Conservation (phyloP, 2,888 invertebrate genomes). For the Nemapogon koenigi region DNA sequence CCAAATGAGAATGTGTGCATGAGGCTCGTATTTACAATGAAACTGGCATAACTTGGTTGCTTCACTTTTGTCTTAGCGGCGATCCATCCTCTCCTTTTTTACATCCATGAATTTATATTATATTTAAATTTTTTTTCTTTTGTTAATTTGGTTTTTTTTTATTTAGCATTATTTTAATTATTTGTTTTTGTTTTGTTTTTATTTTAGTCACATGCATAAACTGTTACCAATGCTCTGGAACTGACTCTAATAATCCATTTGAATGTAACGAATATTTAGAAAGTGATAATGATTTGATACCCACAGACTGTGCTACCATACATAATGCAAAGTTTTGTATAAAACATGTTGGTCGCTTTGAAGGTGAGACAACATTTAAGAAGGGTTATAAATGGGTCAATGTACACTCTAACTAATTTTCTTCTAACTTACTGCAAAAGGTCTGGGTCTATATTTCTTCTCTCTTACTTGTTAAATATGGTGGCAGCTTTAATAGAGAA, state of each 20-base stretch:
- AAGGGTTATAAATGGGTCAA: too few relatives aligned
- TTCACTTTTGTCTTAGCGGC: too few relatives aligned
- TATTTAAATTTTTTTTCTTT: background rate
- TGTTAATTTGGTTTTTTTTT: background rate
- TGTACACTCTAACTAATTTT: too few relatives aligned
- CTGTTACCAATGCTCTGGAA: constrained; percentile 91
- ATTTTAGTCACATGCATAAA: constrained; percentile 70
- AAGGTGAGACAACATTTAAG: constrained; percentile 69
- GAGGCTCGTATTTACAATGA: too few relatives aligned
- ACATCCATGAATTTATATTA: too few relatives aligned
- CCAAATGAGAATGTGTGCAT: too few relatives aligned
- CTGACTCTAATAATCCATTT: constrained; percentile 76
- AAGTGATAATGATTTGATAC: constrained; percentile 69
- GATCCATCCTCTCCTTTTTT: too few relatives aligned
- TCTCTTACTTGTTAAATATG: too few relatives aligned
- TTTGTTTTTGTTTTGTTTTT: constrained; percentile 22
- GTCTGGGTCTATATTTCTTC: too few relatives aligned
- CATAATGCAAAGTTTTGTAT: constrained; percentile 89
- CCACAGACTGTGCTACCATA: constrained; percentile 77
- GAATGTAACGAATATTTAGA: constrained; percentile 84
- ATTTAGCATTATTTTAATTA: background rate
- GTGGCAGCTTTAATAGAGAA: too few relatives aligned
- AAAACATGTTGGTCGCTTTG: constrained; percentile 90
- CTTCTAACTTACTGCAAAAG: too few relatives aligned
- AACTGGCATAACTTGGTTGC: too few relatives aligned